Conservation (phyloP, 2,888 invertebrate species). For the Gymnoscelis rufifasciata region DNA sequence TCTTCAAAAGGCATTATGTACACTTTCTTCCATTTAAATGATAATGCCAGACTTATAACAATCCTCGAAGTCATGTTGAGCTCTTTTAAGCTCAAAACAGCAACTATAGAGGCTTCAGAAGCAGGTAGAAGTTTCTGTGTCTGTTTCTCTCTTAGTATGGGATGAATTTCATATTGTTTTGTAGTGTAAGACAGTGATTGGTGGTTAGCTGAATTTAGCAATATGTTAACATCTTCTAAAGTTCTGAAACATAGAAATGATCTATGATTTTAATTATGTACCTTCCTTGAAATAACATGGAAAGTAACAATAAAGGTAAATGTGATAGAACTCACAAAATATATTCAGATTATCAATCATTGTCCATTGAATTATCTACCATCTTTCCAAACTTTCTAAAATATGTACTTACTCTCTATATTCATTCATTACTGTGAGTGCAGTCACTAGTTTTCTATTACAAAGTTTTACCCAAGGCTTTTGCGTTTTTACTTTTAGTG, state of each 20-base stretch:
- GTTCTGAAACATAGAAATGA: too few species aligned
- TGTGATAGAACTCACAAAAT: too few species aligned
- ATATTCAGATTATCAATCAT: too few species aligned
- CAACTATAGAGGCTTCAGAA: constrained; percentile 36
- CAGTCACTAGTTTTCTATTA: constrained; percentile 53
- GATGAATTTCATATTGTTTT: constrained; percentile 44
- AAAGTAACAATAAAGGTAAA: too few species aligned
- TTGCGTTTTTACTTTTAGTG: constrained; percentile 39
- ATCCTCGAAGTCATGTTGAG: constrained; percentile 43
- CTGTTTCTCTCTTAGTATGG: constrained; percentile 44
- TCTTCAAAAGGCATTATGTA: constrained; percentile 49
- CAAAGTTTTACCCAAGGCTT: constrained; percentile 51
- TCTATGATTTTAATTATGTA: too few species aligned
- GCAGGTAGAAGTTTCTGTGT: constrained; percentile 30
- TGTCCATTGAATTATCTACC: too few species aligned
- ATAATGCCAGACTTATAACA: constrained; percentile 48
- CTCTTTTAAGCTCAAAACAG: constrained; percentile 47
- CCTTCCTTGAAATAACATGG: too few species aligned
- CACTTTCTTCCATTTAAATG: constrained; percentile 40
- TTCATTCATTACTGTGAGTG: constrained; percentile 41
- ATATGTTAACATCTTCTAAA: constrained; percentile 48
- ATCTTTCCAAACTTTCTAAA: too few species aligned
- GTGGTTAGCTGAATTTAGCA: constrained; percentile 13
- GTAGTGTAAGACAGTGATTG: constrained; percentile 49
- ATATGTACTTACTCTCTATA: constrained; percentile 52